These are phyloP conservation scores for Phylloscopus collybita DNA, from an alignment of 2,797 vertebrate genomes.

Conservation along the genomic window DNA sequence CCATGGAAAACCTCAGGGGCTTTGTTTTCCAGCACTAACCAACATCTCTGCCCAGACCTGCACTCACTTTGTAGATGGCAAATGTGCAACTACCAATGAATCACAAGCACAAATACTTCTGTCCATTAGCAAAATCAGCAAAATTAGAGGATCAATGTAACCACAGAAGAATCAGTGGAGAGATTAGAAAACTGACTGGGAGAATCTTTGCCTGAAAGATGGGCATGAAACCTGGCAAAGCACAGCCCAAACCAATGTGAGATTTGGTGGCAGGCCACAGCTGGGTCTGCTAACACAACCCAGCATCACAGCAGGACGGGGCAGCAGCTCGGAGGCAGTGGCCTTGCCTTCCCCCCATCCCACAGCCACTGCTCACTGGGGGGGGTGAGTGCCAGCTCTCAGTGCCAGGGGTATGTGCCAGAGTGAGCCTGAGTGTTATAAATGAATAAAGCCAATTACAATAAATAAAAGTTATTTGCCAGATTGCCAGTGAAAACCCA, in stretches of 20 bases:
- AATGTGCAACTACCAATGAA: not conserved
- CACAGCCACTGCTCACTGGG: not conserved
- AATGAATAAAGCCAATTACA: too few relatives aligned
- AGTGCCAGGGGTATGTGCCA: not conserved
- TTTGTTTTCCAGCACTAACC: not conserved
- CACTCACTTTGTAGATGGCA: not conserved
- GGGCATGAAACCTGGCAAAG: not conserved
- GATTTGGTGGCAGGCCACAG: not conserved
- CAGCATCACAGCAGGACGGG: not conserved
- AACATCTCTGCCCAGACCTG: not conserved
- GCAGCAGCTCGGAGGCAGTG: not conserved
- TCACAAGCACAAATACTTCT: not conserved
- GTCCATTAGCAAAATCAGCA: not conserved
- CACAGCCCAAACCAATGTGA: not conserved
- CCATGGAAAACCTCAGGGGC: accelerated
- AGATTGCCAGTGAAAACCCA: too few relatives aligned
- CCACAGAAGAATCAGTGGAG: not conserved
- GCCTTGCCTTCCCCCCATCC: too few relatives aligned
- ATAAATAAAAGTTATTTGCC: too few relatives aligned
- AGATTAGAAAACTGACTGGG: not conserved
- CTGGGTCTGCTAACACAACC: not conserved
- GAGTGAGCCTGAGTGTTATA: not conserved
- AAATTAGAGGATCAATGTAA: not conserved
- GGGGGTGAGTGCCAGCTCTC: not conserved
- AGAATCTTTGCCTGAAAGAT: not conserved